Conservation (phyloP, 2,797 vertebrate genomes). For the Otus scops region DNA sequence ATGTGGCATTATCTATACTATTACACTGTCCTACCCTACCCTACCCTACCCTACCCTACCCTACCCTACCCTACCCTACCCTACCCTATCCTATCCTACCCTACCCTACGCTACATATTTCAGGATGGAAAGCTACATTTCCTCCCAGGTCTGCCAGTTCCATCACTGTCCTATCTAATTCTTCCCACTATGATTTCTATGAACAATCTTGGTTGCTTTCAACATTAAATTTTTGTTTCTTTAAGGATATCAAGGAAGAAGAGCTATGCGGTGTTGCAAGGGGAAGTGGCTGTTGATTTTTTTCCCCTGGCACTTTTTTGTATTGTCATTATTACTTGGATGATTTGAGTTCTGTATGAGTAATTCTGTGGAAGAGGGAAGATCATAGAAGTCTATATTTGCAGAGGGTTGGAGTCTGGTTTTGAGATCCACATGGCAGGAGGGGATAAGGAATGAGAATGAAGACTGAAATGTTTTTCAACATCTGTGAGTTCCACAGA, state of each 20-base stretch:
- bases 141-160: neutral
- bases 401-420: rapidly evolving
- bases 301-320: neutral
- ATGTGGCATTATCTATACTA: neutral
- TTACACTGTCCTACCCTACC: neutral
- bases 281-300: neutral
- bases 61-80: neutral
- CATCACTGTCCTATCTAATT: neutral
- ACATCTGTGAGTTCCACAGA: neutral
- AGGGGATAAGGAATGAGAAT: neutral
- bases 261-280: neutral
- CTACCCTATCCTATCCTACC: neutral
- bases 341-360: neutral
- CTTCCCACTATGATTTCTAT: neutral
- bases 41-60: neutral
- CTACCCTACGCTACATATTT: neutral
- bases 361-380: neutral
- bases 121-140: neutral
- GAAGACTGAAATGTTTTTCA: neutral
- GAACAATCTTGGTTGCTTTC: neutral
- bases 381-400: neutral
- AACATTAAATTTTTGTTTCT: neutral
- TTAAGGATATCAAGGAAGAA: neutral
- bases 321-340: neutral
- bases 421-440: neutral